Conservation (phyloP, 1,140 invertebrate species). For the Neoseiulus cucumeris region DNA sequence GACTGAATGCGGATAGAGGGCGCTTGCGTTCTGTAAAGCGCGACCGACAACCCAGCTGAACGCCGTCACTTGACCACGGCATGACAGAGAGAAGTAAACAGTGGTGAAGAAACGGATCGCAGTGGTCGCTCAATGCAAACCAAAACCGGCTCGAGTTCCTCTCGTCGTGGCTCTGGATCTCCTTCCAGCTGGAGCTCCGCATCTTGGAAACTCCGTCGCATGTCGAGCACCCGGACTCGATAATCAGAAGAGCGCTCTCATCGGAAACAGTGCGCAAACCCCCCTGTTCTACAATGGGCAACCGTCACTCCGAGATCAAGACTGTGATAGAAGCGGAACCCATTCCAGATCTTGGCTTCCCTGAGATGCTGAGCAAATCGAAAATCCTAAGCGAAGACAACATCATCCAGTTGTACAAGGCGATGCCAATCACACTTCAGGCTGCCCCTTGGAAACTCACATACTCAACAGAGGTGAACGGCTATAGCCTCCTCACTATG, state of each 20-base stretch:
- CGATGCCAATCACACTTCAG: neutral
- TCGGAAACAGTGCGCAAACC: too few species aligned
- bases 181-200: too few species aligned
- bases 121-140: conserved; percentile 21
- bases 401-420: neutral
- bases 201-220: too few species aligned
- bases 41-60: neutral
- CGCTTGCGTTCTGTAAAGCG: neutral
- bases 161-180: too few species aligned
- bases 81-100: neutral
- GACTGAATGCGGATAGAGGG: neutral
- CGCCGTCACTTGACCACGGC: too few species aligned
- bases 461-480: neutral
- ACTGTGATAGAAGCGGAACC: neutral
- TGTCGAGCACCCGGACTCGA: too few species aligned
- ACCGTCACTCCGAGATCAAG: neutral
- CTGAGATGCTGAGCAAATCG: neutral
- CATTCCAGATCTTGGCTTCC: neutral
- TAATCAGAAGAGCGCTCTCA: too few species aligned
- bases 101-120: neutral
- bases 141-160: neutral
- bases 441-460: neutral
- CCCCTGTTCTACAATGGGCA: neutral
- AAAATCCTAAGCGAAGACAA: neutral
- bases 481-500: neutral